These are phyloP conservation scores for zebrafish (Danio rerio) DNA, from an alignment of 2,113 vertebrate genomes.

Conservation along the genomic window GRCz12tu NC_133183.1:51988501-51989000, in stretches of 20 bases:
- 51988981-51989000: neutral
- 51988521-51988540: too few species aligned
- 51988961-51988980: constrained; percentile 42
- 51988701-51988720: neutral
- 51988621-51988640: too few species aligned
- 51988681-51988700: neutral
- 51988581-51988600: too few species aligned
- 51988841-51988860: neutral
- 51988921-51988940: constrained; percentile 36
- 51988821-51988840: constrained; percentile 11
- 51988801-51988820: neutral
- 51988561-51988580: too few species aligned
- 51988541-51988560: too few species aligned
- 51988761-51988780: constrained; percentile 4
- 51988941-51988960: constrained; percentile 49
- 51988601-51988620: too few species aligned
- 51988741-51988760: neutral
- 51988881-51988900: constrained; percentile 17
- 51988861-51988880: constrained; percentile 27
- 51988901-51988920: constrained; percentile 40
- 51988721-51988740: neutral
- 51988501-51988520: too few species aligned
- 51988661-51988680: neutral
- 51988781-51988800: constrained; percentile 26
- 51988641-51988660: neutral